Conservation (phyloP, 2,113 vertebrate genomes). For the Lepus europaeus region DNA sequence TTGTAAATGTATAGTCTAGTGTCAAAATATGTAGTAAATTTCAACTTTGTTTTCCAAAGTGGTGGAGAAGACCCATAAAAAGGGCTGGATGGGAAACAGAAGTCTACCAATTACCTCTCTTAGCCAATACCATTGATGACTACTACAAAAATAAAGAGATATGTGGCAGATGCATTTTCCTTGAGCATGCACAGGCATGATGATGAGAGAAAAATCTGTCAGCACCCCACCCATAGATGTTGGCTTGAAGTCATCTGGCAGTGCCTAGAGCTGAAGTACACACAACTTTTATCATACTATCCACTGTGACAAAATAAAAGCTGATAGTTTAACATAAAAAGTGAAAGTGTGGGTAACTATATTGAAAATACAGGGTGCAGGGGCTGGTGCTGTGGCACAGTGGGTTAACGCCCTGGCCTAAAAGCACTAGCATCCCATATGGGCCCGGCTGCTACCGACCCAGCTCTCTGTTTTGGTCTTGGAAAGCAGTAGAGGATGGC, state of each 20-base stretch:
- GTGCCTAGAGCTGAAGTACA: background rate
- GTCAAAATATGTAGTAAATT: slow-evolving; percentile 52
- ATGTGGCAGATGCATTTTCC: background rate
- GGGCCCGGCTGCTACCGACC: no score
- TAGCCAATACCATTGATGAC: background rate
- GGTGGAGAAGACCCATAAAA: background rate
- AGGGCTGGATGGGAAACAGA: background rate
- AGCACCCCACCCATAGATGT: background rate
- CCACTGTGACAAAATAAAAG: background rate
- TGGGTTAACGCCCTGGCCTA: no score
- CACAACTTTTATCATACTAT: background rate
- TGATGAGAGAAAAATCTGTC: slow-evolving; percentile 35
- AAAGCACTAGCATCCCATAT: no score
- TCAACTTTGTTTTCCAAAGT: slow-evolving; percentile 56
- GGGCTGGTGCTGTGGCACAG: no score
- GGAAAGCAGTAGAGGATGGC: no score
- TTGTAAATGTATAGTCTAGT: slow-evolving; percentile 28
- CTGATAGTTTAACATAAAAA: slow-evolving; percentile 26
- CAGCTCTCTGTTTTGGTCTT: no score
- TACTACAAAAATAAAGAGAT: slow-evolving; percentile 53
- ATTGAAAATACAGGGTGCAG: slow-evolving; percentile 33
- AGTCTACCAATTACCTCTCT: background rate
- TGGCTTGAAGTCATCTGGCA: slow-evolving; percentile 10
- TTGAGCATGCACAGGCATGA: background rate
- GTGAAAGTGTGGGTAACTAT: background rate